Percentiles rank a stretch among this genome's conserved stretches.
phyloP scores from a whole-genome alignment of 2,888 invertebrate species.

The Girardia tigrina region DNA sequence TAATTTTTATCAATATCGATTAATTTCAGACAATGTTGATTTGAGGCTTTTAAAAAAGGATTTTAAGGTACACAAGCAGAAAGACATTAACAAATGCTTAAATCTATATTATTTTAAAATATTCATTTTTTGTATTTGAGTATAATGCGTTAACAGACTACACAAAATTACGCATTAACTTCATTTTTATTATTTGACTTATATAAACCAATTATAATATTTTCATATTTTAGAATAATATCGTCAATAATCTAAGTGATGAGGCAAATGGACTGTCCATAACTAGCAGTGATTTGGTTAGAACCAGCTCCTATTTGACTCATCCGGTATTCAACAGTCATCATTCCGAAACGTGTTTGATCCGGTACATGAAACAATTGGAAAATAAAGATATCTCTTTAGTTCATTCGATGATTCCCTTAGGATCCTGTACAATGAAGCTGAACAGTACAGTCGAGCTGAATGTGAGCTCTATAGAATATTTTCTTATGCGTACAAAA shows the following conservation, averaged over 20 bases:
- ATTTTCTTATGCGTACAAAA: too few relatives aligned
- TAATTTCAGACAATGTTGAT: too few relatives aligned
- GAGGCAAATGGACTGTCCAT: conserved; percentile 43
- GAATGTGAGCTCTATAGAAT: conserved; percentile 62
- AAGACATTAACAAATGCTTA: too few relatives aligned
- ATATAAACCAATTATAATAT: too few relatives aligned
- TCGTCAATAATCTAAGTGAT: background rate
- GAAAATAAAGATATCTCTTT: conserved; percentile 95
- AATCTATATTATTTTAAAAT: too few relatives aligned
- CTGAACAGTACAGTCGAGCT: conserved; percentile 93
- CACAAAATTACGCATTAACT: too few relatives aligned
- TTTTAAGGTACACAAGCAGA: too few relatives aligned
- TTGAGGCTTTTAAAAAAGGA: too few relatives aligned
- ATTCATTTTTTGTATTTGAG: too few relatives aligned
- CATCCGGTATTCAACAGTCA: conserved; percentile 82
- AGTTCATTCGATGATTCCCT: conserved; percentile 96
- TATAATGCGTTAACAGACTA: too few relatives aligned
- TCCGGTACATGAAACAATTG: conserved; percentile 87
- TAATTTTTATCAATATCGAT: too few relatives aligned
- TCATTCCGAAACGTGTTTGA: conserved; percentile 82
- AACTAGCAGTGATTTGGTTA: background rate
- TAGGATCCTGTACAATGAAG: conserved; percentile 99
- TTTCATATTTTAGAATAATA: conserved; percentile 4
- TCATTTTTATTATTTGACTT: too few relatives aligned
- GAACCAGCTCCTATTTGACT: conserved; percentile 61